phyloP scores from a whole-genome alignment of 2,113 vertebrate species.

The Hippolais icterina region DNA sequence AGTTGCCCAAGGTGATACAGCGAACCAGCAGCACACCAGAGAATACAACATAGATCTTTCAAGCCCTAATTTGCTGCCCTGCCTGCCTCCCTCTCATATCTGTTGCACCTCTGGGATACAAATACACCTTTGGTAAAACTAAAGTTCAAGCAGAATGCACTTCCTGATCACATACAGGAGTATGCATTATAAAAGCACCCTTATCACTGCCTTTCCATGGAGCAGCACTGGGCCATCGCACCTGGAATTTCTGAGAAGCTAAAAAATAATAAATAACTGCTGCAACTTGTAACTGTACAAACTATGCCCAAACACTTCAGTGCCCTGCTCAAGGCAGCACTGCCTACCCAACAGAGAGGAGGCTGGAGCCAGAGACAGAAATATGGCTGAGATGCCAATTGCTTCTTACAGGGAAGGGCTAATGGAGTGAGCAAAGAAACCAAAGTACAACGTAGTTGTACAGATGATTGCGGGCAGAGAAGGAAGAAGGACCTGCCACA shows the following conservation, averaged over 20 bases:
- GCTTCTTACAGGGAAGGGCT: neutral
- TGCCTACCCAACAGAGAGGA: neutral
- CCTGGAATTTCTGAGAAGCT: neutral
- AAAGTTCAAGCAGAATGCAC: neutral
- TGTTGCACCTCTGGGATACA: neutral
- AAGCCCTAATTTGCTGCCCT: neutral
- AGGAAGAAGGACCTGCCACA: neutral
- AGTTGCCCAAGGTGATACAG: neutral
- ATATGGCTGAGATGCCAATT: neutral
- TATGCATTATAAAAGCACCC: neutral
- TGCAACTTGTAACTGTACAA: neutral
- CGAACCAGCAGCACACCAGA: neutral
- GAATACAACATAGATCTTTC: neutral
- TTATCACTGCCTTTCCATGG: neutral
- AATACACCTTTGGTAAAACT: neutral
- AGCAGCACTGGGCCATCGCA: neutral
- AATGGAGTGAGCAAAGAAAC: neutral
- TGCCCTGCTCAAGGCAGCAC: neutral
- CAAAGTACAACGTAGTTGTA: neutral
- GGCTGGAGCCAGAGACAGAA: neutral
- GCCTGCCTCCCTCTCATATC: neutral
- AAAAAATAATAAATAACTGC: neutral
- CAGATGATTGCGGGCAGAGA: neutral
- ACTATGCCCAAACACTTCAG: neutral
- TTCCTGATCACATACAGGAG: neutral